Conservation (phyloP, 2,113 vertebrate genomes). For the Hepsetus odoe region DNA sequence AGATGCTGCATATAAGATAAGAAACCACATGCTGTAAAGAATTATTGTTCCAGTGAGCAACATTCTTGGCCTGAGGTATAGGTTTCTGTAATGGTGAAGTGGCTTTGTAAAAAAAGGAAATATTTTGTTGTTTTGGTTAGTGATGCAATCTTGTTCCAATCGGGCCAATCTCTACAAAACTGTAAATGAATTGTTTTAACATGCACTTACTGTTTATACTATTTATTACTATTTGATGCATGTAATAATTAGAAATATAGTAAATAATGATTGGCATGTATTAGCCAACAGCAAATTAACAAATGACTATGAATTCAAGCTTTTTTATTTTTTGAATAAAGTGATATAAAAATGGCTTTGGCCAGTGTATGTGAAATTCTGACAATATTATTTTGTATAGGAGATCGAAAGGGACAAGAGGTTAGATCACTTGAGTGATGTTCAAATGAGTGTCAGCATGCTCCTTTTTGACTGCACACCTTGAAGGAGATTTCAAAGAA, state of each 20-base stretch:
- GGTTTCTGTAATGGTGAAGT: background rate
- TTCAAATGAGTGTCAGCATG: too few relatives aligned
- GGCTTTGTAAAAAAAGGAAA: slow-evolving; percentile 3
- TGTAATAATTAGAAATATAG: background rate
- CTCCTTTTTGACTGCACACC: too few relatives aligned
- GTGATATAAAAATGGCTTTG: too few relatives aligned
- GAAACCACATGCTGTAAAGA: background rate
- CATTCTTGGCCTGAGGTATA: slow-evolving; percentile 4
- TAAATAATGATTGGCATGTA: background rate
- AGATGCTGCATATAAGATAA: background rate
- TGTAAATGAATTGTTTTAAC: too few relatives aligned
- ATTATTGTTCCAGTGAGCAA: background rate
- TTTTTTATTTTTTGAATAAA: too few relatives aligned
- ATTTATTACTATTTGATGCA: background rate
- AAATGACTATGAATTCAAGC: too few relatives aligned
- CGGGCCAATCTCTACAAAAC: background rate
- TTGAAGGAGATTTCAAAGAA: too few relatives aligned
- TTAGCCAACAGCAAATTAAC: background rate
- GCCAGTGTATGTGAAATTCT: too few relatives aligned
- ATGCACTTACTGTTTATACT: background rate
- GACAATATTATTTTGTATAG: too few relatives aligned
- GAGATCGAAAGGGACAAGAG: too few relatives aligned
- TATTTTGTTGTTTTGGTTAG: background rate
- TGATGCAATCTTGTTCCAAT: background rate
- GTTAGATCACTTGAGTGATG: too few relatives aligned